Evolutionary conservation across 2,113 vertebrate species (phyloP), one percentile per base, ranked within the genome.

Genomic region (Camelus bactrianus): DNA sequence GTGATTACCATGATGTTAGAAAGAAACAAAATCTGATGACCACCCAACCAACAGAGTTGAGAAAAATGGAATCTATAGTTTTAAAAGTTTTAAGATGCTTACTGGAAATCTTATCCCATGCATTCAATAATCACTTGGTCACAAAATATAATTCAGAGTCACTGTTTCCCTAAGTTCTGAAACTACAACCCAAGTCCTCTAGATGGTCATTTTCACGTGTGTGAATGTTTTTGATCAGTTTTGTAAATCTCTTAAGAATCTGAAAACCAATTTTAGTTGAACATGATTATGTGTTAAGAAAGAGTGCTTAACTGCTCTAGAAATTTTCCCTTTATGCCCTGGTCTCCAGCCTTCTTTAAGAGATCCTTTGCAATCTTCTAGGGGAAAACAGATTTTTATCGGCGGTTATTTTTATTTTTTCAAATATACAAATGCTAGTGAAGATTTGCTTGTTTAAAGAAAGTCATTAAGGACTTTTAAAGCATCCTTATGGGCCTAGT

Each of bases 141-240:
- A 77, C 65, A 90, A 75, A 94, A 70, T 70, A 58, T 69, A 97
- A 93, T 72, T 82, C 46, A 76, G 56, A 95, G 35, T 80, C 84
- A 88, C 87, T 89, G 35, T 96, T 92, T 94, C 38, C 69, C 28
- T 50, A 94, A 91, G 54, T 62, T 46, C 64, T 92, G 0, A 52
- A 88, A 88, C 50, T 60, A 65, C 32, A 76, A 38, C 32, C 38
- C 58, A 56, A 62, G 22, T 89, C 93, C 64, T 85, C 30, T 64
- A n/a, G 58, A 67, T 28, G 11, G 64, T 94, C 35, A 88, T 92
- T 83, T 58, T 84, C 60, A 70, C 17, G 13, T 77, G 56, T 84
- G 19, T 88, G 60, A 52, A 65, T 80, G 81, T 67, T 92, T 95
- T 89, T 95, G 76, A 93, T 56, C 73, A 77, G 30, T 65, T 81